Evolutionary conservation across 2,888 invertebrate genomes (phyloP), one percentile per base, ranked within the genome.

Genomic region (Copidosoma aretas): DNA sequence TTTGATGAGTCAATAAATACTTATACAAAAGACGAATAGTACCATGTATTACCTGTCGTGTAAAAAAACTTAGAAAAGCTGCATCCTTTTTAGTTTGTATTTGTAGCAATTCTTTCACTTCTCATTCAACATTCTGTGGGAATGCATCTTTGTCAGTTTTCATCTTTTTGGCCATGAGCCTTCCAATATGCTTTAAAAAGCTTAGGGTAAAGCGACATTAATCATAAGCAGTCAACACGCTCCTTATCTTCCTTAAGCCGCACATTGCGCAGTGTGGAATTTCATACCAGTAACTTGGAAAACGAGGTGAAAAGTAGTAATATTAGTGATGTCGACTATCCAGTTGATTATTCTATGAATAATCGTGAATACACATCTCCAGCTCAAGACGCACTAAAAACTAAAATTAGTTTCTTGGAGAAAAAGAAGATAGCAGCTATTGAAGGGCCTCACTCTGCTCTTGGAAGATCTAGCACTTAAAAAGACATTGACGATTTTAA

Each of bases 401-500:
- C 21, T 1, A 53, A 53, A 61, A 61, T 61, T 25, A 61, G 61
- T n/a, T 1, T 51, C 1, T 25, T 51, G 21, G 61, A 61, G 49
- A 61, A 51, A 24, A 22, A 52, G 21, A n/a, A 51, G 17, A 22
- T 61, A 24, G 61, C 51, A 61, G 52, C 61, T n/a, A 25, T 61
- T 24, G 61, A 61, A 19, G 61, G 43, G n/a, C 61, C 51, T 17
- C 51, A 61, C 24, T 61, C 61, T 32, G 61, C 51, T 51, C 61
- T 51, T 51, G 25, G 32, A 41, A 24, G 51, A 8, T 17, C 49
- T 61, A 51, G 10, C 21, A 51, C 49, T n/a, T 51, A 61, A 17
- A 49, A 25, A 24, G n/a, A 51, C 10, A 61, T 61, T 10, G 32
- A 61, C 8, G 51, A 21, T 12, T 17, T 51, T 24, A 49, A 32